Base-by-base conservation (phyloP, 2,888 invertebrate genomes). In the Gerris lacustris region DNA sequence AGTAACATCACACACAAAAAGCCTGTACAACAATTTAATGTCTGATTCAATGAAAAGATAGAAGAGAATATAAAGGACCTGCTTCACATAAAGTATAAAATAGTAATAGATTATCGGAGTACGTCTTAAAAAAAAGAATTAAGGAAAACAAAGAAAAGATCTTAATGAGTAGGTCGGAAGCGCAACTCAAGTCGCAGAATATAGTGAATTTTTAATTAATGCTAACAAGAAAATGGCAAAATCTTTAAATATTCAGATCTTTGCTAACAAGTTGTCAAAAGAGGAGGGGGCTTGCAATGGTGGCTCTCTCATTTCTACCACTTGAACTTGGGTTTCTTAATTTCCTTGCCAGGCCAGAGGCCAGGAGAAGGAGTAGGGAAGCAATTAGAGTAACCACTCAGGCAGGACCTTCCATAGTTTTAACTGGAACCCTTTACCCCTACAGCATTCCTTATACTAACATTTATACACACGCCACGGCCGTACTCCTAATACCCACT, bases 181-280 rank as follows among this genome's bases (percentile, higher is more conserved):
- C 31, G 31, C 31, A 31, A 31, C 31, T 31, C 31, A 31, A 1
- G 31, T 31, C 31, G 31, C 31, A 31, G 31, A 31, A 31, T 31
- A 31, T 31, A 31, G 31, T 55, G 15, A 55, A 55, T 55, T 55
- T 55, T 55, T 55, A 55, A 55, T 55, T 55, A 55, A 55, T 55
- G 55, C 55, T 55, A 55, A 55, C 55, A 55, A 55, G 55, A 55
- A 55, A 55, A 55, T 55, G 55, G 55, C 55, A 11, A 55, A 55
- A 55, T 55, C 55, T 55, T 55, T 55, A 55, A 55, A 55, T 55
- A 55, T 55, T 55, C 55, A 55, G 55, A 11, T 11, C 55, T 55
- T 55, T 55, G 31, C 15, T 55, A 55, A 55, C 55, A 55, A 55
- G 55, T 55, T 55, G 55, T 55, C 15, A 55, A 55, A 55, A 15